Evolutionary conservation across 1,140 invertebrate species (phyloP).

Genomic region (Drosophila sproati): DNA sequence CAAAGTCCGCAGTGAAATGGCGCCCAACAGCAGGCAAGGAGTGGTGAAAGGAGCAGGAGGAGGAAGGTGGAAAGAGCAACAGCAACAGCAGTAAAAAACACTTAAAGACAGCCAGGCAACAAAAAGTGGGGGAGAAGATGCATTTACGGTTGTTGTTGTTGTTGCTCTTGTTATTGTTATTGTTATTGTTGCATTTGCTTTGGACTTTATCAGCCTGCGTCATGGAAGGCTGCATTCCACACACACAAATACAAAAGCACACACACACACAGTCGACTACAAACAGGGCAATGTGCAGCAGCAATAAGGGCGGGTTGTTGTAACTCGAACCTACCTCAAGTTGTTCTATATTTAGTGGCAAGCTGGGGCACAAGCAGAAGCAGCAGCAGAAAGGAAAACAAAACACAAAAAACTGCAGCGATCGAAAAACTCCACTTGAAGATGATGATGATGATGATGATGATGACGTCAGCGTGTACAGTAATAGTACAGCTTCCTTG

Average conservation of each 20-base stretch:
- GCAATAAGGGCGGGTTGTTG: constrained; percentile 56
- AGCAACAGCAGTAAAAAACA: constrained; percentile 11
- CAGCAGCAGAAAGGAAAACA: neutral
- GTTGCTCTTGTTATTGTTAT: neutral
- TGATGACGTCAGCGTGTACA: neutral
- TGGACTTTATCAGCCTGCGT: constrained; percentile 64
- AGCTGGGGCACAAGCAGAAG: neutral
- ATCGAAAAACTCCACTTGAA: neutral
- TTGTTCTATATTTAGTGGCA: constrained; percentile 72
- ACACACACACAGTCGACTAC: neutral
- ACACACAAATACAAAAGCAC: constrained; percentile 19
- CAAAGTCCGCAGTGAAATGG: constrained; percentile 7
- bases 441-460: constrained; percentile 10
- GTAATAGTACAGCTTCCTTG: neutral
- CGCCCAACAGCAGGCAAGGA: neutral
- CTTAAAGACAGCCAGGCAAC: neutral
- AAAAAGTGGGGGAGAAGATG: constrained; percentile 3
- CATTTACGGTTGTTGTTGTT: constrained; percentile 45
- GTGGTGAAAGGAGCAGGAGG: too few species aligned
- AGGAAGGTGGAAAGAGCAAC: neutral
- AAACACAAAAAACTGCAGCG: neutral
- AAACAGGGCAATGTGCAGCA: constrained; percentile 35
- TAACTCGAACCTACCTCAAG: constrained; percentile 75
- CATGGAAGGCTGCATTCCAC: constrained; percentile 60
- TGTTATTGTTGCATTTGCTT: constrained; percentile 1